Evolutionary conservation across 2,797 vertebrate species (phyloP).

Genomic region (Labroides dimidiatus): DNA sequence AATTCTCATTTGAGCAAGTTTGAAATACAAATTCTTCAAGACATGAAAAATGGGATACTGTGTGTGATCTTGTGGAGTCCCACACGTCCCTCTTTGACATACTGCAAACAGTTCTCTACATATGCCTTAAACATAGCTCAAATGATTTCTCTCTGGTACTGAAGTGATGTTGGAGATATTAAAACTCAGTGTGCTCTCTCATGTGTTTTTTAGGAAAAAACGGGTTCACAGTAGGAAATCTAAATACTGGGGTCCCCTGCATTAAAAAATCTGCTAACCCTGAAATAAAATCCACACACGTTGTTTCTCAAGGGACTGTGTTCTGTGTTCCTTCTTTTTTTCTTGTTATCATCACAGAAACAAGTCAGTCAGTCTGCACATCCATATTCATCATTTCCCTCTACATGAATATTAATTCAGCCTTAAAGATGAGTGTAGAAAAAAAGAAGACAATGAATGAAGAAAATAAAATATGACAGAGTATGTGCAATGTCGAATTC

Average conservation of each 20-base stretch:
- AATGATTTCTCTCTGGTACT: constrained; percentile 47
- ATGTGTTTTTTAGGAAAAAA: constrained; percentile 39
- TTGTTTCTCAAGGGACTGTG: constrained; percentile 59
- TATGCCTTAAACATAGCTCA: constrained; percentile 19
- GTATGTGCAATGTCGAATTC: constrained; percentile 68
- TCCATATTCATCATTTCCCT: constrained; percentile 77
- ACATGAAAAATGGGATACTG: constrained; percentile 35
- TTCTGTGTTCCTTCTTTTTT: constrained; percentile 50
- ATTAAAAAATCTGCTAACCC: constrained; percentile 19
- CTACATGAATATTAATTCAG: constrained; percentile 78
- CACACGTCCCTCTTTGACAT: constrained; percentile 27
- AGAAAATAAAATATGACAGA: constrained; percentile 63
- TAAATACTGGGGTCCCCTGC: constrained; percentile 29
- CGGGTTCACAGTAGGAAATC: constrained; percentile 24
- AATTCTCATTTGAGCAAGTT: not conserved
- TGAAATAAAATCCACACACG: constrained; percentile 63
- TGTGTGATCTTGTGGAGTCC: constrained; percentile 43
- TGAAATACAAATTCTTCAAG: not conserved
- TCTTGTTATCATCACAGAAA: constrained; percentile 72
- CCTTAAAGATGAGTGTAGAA: constrained; percentile 57
- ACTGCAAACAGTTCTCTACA: constrained; percentile 20
- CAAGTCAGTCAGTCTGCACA: constrained; percentile 68
- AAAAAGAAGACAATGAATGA: constrained; percentile 55
- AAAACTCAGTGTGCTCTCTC: constrained; percentile 45
- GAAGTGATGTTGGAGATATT: constrained; percentile 51